phyloP scores from a whole-genome alignment of 2,888 invertebrate species.

The Graphium colonna region DNA sequence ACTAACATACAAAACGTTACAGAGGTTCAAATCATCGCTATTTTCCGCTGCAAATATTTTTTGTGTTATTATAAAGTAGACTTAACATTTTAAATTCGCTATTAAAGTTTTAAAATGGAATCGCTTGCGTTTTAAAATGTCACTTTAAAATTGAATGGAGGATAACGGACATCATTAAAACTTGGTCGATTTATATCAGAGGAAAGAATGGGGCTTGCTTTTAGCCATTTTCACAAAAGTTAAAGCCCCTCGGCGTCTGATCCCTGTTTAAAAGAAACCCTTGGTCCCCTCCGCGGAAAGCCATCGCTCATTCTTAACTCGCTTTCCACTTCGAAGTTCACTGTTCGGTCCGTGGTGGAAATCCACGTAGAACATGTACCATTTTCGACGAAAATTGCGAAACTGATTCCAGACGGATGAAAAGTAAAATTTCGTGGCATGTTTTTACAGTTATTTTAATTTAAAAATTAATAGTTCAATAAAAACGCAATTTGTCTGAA shows the following conservation, averaged over 20 bases:
- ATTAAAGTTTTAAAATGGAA: background rate
- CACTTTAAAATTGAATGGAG: background rate
- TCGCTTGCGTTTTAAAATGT: background rate
- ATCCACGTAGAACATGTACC: constrained; percentile 1
- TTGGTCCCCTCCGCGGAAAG: constrained; percentile 38
- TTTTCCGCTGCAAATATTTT: no score
- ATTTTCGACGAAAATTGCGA: background rate
- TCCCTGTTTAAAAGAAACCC: constrained; percentile 56
- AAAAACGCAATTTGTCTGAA: no score
- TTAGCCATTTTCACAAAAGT: constrained; percentile 32
- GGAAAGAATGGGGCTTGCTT: constrained; percentile 21
- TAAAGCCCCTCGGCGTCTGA: constrained; percentile 34
- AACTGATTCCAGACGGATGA: background rate
- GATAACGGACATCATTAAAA: constrained; percentile 25
- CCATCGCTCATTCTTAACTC: constrained; percentile 17
- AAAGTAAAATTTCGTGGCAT: background rate
- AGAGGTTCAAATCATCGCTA: no score
- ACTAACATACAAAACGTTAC: no score
- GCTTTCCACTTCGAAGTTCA: background rate
- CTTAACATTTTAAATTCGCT: background rate
- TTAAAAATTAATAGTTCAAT: background rate
- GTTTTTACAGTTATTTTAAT: no score
- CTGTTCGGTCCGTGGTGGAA: background rate
- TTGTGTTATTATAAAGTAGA: no score
- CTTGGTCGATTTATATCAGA: constrained; percentile 22